These are phyloP conservation scores for Apus apus DNA, from an alignment of 2,113 vertebrate species.

Conservation along the genomic window DNA sequence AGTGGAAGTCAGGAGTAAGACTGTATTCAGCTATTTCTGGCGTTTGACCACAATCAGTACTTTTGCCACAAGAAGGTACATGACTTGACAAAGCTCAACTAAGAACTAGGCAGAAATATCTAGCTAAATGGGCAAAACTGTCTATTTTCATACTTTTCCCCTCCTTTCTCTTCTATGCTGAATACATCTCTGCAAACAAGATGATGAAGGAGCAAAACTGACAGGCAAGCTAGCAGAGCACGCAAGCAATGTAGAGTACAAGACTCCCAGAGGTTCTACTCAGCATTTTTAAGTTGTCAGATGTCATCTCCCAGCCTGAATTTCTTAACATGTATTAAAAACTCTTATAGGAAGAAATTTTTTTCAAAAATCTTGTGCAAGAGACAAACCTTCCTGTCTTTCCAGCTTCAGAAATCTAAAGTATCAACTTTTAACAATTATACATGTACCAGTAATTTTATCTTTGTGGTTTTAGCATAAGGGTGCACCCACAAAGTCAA, in stretches of 20 bases:
- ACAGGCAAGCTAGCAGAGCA: neutral
- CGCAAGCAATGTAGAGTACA: neutral
- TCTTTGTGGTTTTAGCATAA: neutral
- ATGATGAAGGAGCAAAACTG: neutral
- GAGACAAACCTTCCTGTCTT: neutral
- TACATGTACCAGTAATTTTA: neutral
- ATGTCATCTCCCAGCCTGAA: neutral
- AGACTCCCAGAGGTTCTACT: neutral
- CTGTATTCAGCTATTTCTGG: neutral
- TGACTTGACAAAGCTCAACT: neutral
- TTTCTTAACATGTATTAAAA: neutral
- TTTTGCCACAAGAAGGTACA: neutral
- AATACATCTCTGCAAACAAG: neutral
- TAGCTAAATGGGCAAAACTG: neutral
- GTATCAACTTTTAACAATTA: neutral
- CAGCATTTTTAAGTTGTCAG: neutral
- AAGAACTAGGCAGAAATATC: neutral
- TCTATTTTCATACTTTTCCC: neutral
- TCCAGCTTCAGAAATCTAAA: neutral
- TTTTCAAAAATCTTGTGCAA: neutral
- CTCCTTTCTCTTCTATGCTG: neutral
- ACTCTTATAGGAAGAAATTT: neutral
- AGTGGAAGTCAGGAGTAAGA: neutral
- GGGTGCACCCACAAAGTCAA: neutral
- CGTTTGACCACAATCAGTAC: neutral